phyloP scores from a whole-genome alignment of 2,113 vertebrate species.

The Mionectes macconnelli region DNA sequence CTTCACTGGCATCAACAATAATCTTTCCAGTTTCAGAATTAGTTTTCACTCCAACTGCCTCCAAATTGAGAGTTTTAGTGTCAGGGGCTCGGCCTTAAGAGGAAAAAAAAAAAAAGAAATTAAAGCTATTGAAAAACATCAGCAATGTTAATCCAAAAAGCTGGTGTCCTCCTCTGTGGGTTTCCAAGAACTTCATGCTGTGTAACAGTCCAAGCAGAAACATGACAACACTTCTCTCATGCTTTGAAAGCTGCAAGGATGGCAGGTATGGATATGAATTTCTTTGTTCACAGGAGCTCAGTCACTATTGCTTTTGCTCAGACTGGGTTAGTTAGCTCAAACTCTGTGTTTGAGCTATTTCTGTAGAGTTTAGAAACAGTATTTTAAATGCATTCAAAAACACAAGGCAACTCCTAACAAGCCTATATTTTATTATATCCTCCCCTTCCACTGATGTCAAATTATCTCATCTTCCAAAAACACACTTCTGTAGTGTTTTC shows the following conservation, averaged over 20 bases:
- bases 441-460: not conserved
- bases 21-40: slow-evolving; percentile 84
- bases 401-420: not conserved
- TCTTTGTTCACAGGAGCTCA: not conserved
- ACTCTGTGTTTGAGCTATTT: not conserved
- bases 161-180: not conserved
- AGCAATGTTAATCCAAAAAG: not conserved
- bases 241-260: not conserved
- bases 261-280: not conserved
- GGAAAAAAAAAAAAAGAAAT: not conserved
- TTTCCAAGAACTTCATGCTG: not conserved
- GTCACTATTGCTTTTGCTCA: not conserved
- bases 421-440: not conserved
- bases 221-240: not conserved
- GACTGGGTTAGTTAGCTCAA: not conserved
- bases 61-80: slow-evolving; percentile 79
- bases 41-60: slow-evolving; percentile 78
- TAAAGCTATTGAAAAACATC: not conserved
- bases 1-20: slow-evolving; percentile 80
- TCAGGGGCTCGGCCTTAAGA: slow-evolving; percentile 85
- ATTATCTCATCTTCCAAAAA: not conserved
- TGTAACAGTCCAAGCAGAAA: not conserved
- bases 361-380: not conserved
- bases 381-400: not conserved
- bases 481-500: not conserved